phyloP scores from a whole-genome alignment of 2,113 vertebrate genomes.

The Ochotona curzoniae region DNA sequence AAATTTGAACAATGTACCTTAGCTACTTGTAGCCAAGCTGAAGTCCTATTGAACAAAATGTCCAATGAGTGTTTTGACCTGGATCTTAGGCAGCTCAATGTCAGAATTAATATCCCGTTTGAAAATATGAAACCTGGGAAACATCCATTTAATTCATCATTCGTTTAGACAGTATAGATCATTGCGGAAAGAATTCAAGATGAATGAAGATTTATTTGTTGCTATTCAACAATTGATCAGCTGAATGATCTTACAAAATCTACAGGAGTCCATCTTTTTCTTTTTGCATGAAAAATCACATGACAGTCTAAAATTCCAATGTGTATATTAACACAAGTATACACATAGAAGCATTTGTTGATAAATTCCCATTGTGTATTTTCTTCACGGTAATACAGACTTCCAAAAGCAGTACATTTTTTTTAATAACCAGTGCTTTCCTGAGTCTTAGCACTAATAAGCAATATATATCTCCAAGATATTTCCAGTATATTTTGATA shows the following conservation, averaged over 20 bases:
- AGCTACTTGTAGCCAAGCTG: not conserved
- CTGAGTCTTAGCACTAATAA: not conserved
- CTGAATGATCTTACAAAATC: not conserved
- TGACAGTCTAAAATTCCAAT: conserved; percentile 12
- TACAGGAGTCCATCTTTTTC: not conserved
- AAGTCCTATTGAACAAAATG: not conserved
- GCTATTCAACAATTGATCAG: not conserved
- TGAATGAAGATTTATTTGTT: not conserved
- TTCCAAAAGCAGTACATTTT: not conserved
- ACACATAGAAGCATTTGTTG: not conserved
- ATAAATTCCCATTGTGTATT: not conserved
- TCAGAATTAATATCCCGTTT: conserved; percentile 16
- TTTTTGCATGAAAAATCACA: not conserved
- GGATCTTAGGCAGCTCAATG: not conserved
- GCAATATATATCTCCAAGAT: not conserved
- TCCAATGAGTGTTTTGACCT: not conserved
- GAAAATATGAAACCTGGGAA: conserved; percentile 22
- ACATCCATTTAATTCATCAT: not conserved
- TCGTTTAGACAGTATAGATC: not conserved
- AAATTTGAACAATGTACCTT: not conserved
- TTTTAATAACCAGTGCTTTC: not conserved
- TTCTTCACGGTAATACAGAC: not conserved
- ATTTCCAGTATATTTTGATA: not conserved
- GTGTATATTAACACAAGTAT: not conserved
- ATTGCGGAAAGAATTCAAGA: not conserved